Base-by-base conservation (phyloP, 2,888 invertebrate genomes). In the Plebejus melissa region DNA sequence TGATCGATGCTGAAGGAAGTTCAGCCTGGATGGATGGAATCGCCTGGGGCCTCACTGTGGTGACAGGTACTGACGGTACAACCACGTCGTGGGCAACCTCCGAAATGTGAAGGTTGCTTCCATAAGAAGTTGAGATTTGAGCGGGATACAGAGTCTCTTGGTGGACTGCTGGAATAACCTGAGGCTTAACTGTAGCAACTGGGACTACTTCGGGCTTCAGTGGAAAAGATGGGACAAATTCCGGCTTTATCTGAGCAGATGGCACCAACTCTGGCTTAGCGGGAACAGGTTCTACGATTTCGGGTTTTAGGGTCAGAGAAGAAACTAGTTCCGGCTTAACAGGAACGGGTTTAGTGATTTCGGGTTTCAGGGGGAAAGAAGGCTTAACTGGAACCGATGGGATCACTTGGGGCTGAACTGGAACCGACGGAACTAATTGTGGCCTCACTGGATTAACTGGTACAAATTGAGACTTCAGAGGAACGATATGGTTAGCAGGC, bases 361-460 rank as follows among this genome's bases (percentile, higher is more conserved):
- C 69, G 36, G 38, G 69, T n/a, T 69, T 70, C 38, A 9, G 5
- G 9, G 13, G 36, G 1, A 32, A 32, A 69, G 69, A 32, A 36
- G 70, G 70, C 70, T 71, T 71, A 46, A 71, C 41, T 71, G 41
- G 41, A 41, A 41, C 41, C 9, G 41, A 41, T 41, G 41, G 41
- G 7, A 41, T 41, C 41, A 41, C 41, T 41, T 41, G 9, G 9
- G 41, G 70, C 70, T n/a, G 13, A 41, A 41, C 38, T 41, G 36
- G 41, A 50, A 28, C 54, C 11, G 71, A 50, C 46, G 71, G 22
- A 60, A 60, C 60, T 3, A 60, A 60, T 65, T 32, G 32, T 65
- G 65, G 65, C 32, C 36, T 65, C 5, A 65, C 65, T 36, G 72
- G 54, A 28, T 72, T 72, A 72, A 72, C 28, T 72, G 50, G 2